A percentile compares a stretch with the other conserved stretches of the same genome.
Conservation (phyloP, 2,113 vertebrate genomes). For the Dasyprocta punctata region DNA sequence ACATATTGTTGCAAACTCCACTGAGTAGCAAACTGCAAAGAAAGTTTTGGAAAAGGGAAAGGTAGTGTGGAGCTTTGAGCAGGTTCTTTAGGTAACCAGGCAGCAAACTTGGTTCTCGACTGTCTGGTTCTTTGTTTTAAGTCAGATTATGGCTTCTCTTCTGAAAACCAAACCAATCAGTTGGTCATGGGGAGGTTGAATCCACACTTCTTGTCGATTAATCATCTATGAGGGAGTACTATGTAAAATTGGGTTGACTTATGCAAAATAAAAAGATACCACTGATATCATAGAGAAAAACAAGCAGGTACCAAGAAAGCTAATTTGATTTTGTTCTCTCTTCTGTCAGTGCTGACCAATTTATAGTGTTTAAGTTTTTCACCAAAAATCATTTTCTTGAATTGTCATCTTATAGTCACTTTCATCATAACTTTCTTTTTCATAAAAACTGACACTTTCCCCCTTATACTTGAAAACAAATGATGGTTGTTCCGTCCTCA, state of each 20-base stretch:
- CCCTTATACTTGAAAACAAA: not conserved
- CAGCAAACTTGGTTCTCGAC: not conserved
- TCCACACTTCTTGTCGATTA: not conserved
- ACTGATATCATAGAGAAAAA: not conserved
- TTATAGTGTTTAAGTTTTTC: slow-evolving; percentile 17
- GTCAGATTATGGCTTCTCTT: slow-evolving; percentile 26
- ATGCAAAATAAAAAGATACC: slow-evolving; percentile 16
- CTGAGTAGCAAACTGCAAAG: not conserved
- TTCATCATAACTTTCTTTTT: not conserved
- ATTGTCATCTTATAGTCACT: not conserved
- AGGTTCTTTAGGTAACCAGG: not conserved
- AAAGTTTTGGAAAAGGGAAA: not conserved
- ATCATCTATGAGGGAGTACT: not conserved
- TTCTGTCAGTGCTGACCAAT: not conserved
- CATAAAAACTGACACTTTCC: not conserved
- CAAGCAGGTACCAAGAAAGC: not conserved
- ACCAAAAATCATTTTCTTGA: slow-evolving; percentile 21
- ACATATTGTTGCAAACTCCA: not conserved
- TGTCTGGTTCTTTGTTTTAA: slow-evolving; percentile 44
- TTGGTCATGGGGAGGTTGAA: slow-evolving; percentile 5
- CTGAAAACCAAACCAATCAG: not conserved
- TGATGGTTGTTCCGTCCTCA: not conserved
- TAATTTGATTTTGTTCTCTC: not conserved
- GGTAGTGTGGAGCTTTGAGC: not conserved
- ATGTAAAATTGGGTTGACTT: slow-evolving; percentile 4